Evolutionary conservation across 1,140 invertebrate genomes (phyloP).

Genomic region (Hirudo medicinalis): DNA sequence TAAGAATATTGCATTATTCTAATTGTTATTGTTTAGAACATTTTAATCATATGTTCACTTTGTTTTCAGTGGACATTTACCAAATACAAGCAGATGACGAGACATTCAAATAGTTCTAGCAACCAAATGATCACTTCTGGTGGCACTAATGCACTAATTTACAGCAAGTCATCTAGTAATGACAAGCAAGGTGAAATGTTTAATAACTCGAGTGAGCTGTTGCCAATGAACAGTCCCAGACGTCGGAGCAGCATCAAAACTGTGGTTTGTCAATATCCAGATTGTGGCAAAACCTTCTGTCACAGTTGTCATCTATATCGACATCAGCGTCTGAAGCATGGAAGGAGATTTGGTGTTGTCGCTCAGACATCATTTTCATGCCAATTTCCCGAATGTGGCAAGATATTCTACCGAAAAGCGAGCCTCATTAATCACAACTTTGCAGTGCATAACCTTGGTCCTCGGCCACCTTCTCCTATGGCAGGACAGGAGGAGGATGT

Average conservation of each 20-base stretch:
- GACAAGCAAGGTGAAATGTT: too few species aligned
- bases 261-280: conserved; percentile 17
- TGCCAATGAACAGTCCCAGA: conserved; percentile 2
- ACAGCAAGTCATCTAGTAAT: too few species aligned
- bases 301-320: conserved; percentile 18
- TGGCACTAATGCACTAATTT: neutral
- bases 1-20: neutral
- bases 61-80: conserved; percentile 7
- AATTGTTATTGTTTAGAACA: neutral
- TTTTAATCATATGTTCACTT: neutral
- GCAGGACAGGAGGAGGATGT: too few species aligned
- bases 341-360: conserved; percentile 13
- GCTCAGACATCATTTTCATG: conserved; percentile 13
- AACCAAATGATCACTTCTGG: neutral
- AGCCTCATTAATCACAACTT: conserved; percentile 13
- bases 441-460: conserved; percentile 8
- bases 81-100: conserved; percentile 8
- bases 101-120: conserved; percentile 7
- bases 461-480: neutral
- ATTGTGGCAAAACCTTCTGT: conserved; percentile 17
- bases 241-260: conserved; percentile 9
- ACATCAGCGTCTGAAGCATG: conserved; percentile 14
- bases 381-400: conserved; percentile 12
- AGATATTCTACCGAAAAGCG: conserved; percentile 12
- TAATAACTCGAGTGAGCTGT: neutral